phyloP scores from a whole-genome alignment of 2,888 invertebrate species.

The Drosophila neonasuta region DNA sequence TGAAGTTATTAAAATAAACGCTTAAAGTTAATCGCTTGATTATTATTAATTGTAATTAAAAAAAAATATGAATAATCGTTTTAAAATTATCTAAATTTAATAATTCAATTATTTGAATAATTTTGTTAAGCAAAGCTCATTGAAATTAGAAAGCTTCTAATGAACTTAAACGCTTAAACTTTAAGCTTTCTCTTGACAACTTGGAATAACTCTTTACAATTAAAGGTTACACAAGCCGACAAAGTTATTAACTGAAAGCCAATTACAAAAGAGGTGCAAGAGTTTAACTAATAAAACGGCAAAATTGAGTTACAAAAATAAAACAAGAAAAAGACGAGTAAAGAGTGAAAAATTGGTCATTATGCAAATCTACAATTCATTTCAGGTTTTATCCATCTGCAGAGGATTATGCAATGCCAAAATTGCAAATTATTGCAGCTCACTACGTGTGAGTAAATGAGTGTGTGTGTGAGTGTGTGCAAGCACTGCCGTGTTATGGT shows the following conservation, averaged over 20 bases:
- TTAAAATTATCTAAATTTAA: too few species aligned
- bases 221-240: slow-evolving; percentile 34
- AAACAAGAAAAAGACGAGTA: slow-evolving; percentile 1
- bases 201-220: slow-evolving; percentile 4
- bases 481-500: slow-evolving; percentile 22
- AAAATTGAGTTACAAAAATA: slow-evolving; percentile 33
- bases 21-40: too few species aligned
- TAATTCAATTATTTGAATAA: too few species aligned
- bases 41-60: too few species aligned
- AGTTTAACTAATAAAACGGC: slow-evolving; percentile 13
- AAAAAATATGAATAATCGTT: too few species aligned
- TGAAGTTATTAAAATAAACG: not conserved
- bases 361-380: slow-evolving; percentile 72
- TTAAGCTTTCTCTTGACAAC: not conserved
- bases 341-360: slow-evolving; percentile 62
- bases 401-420: slow-evolving; percentile 68
- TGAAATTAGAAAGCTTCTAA: not conserved
- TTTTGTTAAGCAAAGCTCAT: too few species aligned
- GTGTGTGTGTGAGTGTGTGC: slow-evolving; percentile 1
- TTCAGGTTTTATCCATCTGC: slow-evolving; percentile 61
- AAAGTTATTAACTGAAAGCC: slow-evolving; percentile 3
- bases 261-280: slow-evolving; percentile 46
- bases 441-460: slow-evolving; percentile 20
- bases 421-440: slow-evolving; percentile 67
- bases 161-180: not conserved